Percentiles rank a stretch among this genome's conserved stretches.
Conservation (phyloP, 2,797 vertebrate genomes). For the Sebastes ruberrimus region DNA sequence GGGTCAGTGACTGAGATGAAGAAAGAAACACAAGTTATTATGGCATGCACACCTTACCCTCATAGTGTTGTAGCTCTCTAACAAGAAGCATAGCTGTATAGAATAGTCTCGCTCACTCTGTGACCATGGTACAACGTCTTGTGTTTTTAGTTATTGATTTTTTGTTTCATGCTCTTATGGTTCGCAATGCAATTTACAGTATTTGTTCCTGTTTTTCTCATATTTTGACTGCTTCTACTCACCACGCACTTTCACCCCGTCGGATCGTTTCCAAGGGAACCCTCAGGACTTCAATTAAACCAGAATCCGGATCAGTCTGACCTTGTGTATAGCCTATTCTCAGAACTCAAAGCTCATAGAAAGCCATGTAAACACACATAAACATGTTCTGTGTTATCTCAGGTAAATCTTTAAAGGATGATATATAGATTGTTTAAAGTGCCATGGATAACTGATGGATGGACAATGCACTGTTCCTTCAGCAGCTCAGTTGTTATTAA, state of each 20-base stretch:
- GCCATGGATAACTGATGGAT: constrained; percentile 4
- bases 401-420: neutral
- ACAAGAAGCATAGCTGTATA: too few species aligned
- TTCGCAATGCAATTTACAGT: neutral
- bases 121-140: neutral
- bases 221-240: neutral
- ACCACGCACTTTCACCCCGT: neutral
- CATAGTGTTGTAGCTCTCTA: neutral
- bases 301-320: constrained; percentile 23
- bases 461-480: neutral
- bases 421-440: constrained; percentile 3
- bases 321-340: constrained; percentile 14
- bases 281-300: constrained; percentile 31
- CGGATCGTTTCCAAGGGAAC: constrained; percentile 65
- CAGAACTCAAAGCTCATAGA: constrained; percentile 5
- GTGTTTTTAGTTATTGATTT: neutral
- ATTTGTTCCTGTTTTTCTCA: neutral
- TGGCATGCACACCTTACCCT: neutral
- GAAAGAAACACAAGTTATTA: neutral
- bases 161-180: neutral
- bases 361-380: neutral
- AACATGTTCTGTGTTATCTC: neutral
- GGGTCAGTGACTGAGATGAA: neutral
- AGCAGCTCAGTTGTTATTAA: neutral
- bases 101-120: neutral